A percentile compares a stretch with the other conserved stretches of the same genome.
phyloP scores from a whole-genome alignment of 2,888 invertebrate genomes.

The Leptinotarsa haldemani region DNA sequence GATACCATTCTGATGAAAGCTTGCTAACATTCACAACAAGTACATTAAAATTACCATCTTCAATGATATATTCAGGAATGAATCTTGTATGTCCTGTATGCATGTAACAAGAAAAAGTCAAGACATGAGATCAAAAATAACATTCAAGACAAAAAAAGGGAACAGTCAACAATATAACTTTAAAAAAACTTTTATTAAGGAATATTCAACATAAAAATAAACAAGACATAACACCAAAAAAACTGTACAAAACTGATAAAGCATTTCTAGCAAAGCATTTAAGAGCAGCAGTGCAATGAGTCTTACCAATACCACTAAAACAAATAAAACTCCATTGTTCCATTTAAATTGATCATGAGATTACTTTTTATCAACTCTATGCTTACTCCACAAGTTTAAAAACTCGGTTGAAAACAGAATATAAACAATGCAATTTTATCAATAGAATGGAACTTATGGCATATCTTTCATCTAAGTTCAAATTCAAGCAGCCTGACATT shows the following conservation, averaged over 20 bases:
- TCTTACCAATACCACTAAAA: neutral
- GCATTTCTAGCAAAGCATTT: conserved; percentile 13
- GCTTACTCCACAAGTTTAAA: too few species aligned
- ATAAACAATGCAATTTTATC: neutral
- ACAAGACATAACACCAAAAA: too few species aligned
- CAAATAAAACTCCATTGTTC: neutral
- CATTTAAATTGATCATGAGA: too few species aligned
- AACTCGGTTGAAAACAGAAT: too few species aligned
- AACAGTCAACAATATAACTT: neutral
- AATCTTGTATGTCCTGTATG: conserved; percentile 63
- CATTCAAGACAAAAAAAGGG: neutral
- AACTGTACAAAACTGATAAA: neutral
- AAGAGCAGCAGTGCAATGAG: neutral
- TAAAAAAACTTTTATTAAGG: too few species aligned
- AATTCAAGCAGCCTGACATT: neutral
- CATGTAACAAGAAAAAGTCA: conserved; percentile 50
- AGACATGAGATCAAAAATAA: neutral
- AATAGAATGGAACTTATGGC: neutral
- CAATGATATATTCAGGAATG: conserved; percentile 62
- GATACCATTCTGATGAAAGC: conserved; percentile 2
- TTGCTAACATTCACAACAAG: conserved; percentile 27
- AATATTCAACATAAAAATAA: too few species aligned
- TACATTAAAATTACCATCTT: conserved; percentile 59
- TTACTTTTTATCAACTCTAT: too few species aligned
- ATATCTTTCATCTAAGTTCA: neutral